These are phyloP conservation scores for Drosophila bifasciata DNA, from an alignment of 1,140 invertebrate genomes.

Conservation along the genomic window DNA sequence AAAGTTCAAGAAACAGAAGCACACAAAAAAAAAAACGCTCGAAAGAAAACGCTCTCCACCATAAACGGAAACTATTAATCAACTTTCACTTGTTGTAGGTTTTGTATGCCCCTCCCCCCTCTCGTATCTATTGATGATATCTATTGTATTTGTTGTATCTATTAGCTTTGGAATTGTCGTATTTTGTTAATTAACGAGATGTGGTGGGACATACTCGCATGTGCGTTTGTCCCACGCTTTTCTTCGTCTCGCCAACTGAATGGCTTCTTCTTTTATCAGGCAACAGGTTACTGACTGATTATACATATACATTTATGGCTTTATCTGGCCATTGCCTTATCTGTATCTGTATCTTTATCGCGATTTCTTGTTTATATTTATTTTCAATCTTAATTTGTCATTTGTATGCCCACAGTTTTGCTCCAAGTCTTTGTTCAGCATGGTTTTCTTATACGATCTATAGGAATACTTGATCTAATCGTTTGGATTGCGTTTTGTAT, in stretches of 20 bases:
- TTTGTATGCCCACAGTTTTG: conserved; percentile 24
- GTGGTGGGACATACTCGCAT: conserved; percentile 38
- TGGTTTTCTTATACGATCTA: no score
- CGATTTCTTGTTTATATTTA: conserved; percentile 11
- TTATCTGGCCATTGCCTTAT: conserved; percentile 39
- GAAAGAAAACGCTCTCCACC: conserved; percentile 38
- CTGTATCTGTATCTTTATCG: conserved; percentile 57
- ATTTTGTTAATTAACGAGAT: conserved; percentile 53
- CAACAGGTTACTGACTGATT: conserved; percentile 76
- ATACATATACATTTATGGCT: conserved; percentile 25
- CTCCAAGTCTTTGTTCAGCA: no score
- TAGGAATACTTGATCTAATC: no score
- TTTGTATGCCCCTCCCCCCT: conserved; percentile 6
- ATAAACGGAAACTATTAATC: conserved; percentile 79
- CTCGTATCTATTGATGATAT: conserved; percentile 13
- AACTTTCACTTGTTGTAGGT: conserved; percentile 71
- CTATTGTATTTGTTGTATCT: conserved; percentile 11
- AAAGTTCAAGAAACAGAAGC: conserved; percentile 13
- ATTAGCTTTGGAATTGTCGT: conserved; percentile 20
- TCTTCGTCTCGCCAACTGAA: not conserved
- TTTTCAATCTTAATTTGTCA: conserved; percentile 42
- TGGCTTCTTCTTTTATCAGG: conserved; percentile 12
- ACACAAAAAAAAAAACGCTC: not conserved
- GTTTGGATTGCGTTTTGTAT: no score
- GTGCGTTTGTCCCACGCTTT: conserved; percentile 32